phyloP scores from a whole-genome alignment of 1,140 invertebrate species.

The Atta texana region DNA sequence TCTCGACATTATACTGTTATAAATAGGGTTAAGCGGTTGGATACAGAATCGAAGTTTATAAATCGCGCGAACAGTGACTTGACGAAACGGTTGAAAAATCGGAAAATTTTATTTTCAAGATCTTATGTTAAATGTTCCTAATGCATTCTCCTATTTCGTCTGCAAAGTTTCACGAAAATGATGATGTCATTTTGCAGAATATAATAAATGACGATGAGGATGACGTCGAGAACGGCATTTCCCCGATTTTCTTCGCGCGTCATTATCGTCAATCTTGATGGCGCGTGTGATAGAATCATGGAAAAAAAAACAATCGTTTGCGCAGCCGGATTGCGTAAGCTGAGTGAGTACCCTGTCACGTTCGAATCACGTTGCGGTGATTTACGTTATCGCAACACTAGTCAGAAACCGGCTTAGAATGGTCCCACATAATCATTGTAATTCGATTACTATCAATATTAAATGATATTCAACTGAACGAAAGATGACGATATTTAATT shows the following conservation, averaged over 20 bases:
- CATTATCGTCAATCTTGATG: constrained; percentile 17
- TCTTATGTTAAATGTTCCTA: not conserved
- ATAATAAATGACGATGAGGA: not conserved
- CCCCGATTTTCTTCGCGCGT: not conserved
- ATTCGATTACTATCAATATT: not conserved
- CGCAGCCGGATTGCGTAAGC: constrained; percentile 6
- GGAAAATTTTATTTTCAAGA: not conserved
- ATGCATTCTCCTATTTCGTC: not conserved
- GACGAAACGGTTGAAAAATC: not conserved
- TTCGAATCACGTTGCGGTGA: not conserved
- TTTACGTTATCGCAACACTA: constrained; percentile 25
- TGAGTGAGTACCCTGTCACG: not conserved
- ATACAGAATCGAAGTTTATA: not conserved
- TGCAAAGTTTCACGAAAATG: not conserved
- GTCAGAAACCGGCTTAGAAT: not conserved
- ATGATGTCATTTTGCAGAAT: constrained; percentile 1
- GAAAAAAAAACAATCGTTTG: constrained; percentile 28
- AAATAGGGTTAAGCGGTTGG: constrained; percentile 36
- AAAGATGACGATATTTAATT: not conserved
- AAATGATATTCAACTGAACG: not conserved
- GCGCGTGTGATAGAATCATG: not conserved
- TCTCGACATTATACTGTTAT: constrained; percentile 48
- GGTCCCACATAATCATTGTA: not conserved
- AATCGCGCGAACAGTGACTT: not conserved
- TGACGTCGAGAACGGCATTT: not conserved